Percentiles rank a stretch among this genome's conserved stretches.
Evolutionary conservation across 2,888 invertebrate genomes (phyloP).

Genomic region (Archaeoteleia sp.): DNA sequence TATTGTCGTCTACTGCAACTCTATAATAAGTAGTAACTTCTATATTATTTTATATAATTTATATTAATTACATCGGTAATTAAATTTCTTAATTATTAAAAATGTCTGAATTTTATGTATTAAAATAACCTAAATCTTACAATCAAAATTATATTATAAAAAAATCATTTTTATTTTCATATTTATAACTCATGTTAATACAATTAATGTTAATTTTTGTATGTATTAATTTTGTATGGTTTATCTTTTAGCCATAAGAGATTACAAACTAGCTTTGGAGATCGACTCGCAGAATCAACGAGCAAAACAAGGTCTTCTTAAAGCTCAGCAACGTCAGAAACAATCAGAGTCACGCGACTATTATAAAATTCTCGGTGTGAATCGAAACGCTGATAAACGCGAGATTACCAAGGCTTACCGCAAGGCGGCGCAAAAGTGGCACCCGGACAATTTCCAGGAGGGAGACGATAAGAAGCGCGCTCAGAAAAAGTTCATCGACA

Average conservation of each 20-base stretch:
- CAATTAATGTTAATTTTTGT: not conserved
- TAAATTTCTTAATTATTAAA: too few relatives aligned
- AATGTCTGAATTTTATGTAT: too few relatives aligned
- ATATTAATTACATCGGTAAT: too few relatives aligned
- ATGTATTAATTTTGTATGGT: constrained; percentile 3
- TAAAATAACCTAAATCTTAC: too few relatives aligned
- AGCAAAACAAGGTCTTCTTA: constrained; percentile 91
- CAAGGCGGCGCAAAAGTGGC: constrained; percentile 98
- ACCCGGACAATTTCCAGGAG: constrained; percentile 94
- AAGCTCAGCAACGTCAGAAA: constrained; percentile 94
- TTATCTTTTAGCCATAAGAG: constrained; percentile 83
- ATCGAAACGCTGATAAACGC: constrained; percentile 91
- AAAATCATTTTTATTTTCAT: too few relatives aligned
- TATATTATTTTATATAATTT: too few relatives aligned
- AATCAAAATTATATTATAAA: too few relatives aligned
- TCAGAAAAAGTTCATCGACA: constrained; percentile 98
- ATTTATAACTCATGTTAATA: not conserved
- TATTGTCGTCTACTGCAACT: too few relatives aligned
- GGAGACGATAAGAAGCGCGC: constrained; percentile 94
- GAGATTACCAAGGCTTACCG: constrained; percentile 97
- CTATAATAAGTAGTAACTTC: too few relatives aligned
- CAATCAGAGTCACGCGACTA: constrained; percentile 96
- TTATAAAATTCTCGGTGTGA: constrained; percentile 96
- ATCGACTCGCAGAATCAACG: constrained; percentile 86
- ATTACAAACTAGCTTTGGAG: constrained; percentile 90